Base-by-base conservation (phyloP, 2,797 vertebrate species). In the Manis javanica region DNA sequence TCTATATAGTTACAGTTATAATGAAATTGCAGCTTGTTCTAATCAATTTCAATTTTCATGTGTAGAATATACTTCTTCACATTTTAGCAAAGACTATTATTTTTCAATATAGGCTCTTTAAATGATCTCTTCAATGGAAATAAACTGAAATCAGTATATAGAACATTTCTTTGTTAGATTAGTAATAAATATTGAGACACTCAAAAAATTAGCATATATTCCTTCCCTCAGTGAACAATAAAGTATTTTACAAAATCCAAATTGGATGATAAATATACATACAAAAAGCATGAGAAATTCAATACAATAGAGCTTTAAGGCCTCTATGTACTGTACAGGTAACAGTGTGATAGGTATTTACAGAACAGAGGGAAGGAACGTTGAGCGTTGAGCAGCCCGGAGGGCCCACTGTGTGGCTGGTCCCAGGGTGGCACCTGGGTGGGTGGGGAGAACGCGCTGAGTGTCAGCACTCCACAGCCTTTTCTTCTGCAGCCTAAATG, bases 121-220 rank as follows among this genome's bases (percentile, higher is more conserved):
- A 8, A 23, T 55, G 49, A 37, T 83, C 39, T 91, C 7, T 39
- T 78, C 34, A 71, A 55, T n/a, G n/a, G n/a, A 96, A 86, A 88
- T 49, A 86, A 87, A 46, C 9, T 87, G 19, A 6, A 63, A 72
- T 55, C 6, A 61, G 14, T 7, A 59, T 34, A 69, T 19, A 53
- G 29, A 66, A 29, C 23, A 84, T 91, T 42, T 42, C 8, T 85
- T 69, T 63, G 23, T 85, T 59, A 37, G 9, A 69, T 26, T 82
- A 34, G 6, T 64, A 83, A 74, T 75, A 89, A 93, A 86, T 87
- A 87, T 49, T 88, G 82, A 90, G 37, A 61, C 78, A 75, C 19
- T 46, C 37, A 81, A 39, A 64, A 81, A 84, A n/a, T 55, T 26
- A 72, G 37, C n/a, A 83, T 23, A 55, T 29, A 64, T 37, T 78